Evolutionary conservation across 2,113 vertebrate genomes (phyloP), one percentile per base, ranked within the genome.

Genomic region (Cebidichthys violaceus): DNA sequence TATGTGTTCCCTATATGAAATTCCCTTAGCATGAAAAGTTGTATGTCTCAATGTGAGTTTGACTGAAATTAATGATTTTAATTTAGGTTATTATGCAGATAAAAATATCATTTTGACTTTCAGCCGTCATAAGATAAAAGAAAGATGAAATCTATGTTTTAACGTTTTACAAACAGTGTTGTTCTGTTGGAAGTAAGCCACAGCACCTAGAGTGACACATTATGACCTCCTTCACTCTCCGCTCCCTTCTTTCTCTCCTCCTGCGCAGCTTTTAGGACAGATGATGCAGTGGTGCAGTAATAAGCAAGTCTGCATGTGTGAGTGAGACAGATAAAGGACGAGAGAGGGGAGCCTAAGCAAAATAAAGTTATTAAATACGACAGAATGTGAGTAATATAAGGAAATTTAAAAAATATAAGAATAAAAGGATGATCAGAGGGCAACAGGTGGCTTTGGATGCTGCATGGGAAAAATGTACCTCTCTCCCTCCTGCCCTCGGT

Each of bases 251-350:
- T 31, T 70, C 52, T 24, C 22, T 71, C 67, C 31, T 47, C 39
- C 24, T 64, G 29, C 6, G 27, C 65, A 66, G 7, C 37, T 60
- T 33, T 55, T 6, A 76, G 37, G 35, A 33, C 10, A 50, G 29
- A 67, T 77, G 65, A 80, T 78, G 45, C 70, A 79, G 18, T 54
- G 70, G 27, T 65, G 77, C 75, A 84, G 27, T 31, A 57, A 73
- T 71, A 61, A 37, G n/a, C 13, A 60, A 1, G 14, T 62, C 47
- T 60, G 71, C 54, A 66, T 47, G 17, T 29, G 39, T 62, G 47
- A 52, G 70, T 8, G 45, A 73, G 10, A 62, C 31, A 73, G 62
- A 61, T 47, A 41, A 66, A 70, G 50, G 65, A 50, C 3, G 57
- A 54, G 10, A 39, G 47, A 65, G 15, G 2, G 11, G 31, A 35